Base-by-base conservation (phyloP, 1,140 invertebrate genomes). In the Orchestia grillus region DNA sequence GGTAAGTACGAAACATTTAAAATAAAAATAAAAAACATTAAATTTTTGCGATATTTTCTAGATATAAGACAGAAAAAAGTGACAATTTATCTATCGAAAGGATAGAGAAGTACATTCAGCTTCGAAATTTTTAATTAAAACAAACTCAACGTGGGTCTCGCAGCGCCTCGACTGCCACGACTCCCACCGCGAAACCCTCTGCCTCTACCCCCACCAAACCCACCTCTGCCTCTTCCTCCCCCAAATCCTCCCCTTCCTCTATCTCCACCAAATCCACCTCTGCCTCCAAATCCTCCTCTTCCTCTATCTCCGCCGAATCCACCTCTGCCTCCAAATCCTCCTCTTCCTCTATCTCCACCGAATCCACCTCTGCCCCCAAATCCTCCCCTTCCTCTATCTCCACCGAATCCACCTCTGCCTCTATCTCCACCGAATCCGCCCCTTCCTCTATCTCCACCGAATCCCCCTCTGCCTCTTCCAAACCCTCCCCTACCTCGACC, bases 361-460 rank as follows among this genome's bases (percentile, higher is more conserved):
- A 94, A 45, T 19, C 44, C 44, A 47, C 44, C 44, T 94, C 92
- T 40, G 11, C 92, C n/a, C n/a, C n/a, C n/a, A n/a, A n/a, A n/a
- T n/a, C n/a, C n/a, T n/a, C n/a, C n/a, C n/a, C n/a, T n/a, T n/a
- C n/a, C 43, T 94, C 44, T 44, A 40, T 44, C 36, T 44, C 92
- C 44, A 23, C 92, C 92, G 40, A 94, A 94, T 28, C 92, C 92
- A 8, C 92, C 92, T 47, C 92, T 44, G 44, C 92, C 92, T 94
- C 44, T 94, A 28, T 47, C 92, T 94, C 43, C 43, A 15, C 44
- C 92, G 36, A 94, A 94, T 11, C 44, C 44, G 28, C 44, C 92
- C 11, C 92, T 47, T 11, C 92, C 92, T 44, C 90, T 42, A 43
- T 44, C 90, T 40, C 44, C 92, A 47, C 43, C 43, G 47, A 47